These are phyloP conservation scores for Pomacea canaliculata DNA, from an alignment of 2,888 invertebrate genomes.

Conservation along the genomic window DNA sequence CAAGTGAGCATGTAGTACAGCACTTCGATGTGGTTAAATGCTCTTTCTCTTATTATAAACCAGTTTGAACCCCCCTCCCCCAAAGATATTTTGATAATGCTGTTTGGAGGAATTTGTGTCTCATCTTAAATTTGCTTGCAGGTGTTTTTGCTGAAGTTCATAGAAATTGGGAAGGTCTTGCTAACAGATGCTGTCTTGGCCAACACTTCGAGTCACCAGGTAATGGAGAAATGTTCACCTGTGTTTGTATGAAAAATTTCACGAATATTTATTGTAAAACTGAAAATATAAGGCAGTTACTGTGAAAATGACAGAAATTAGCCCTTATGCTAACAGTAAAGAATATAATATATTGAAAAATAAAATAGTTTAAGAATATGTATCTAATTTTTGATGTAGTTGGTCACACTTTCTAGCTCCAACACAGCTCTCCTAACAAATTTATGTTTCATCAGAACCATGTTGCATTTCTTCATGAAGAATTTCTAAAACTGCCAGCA, in stretches of 20 bases:
- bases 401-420: neutral
- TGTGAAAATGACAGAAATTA: neutral
- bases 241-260: neutral
- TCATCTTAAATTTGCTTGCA: slow-evolving; percentile 30
- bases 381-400: neutral
- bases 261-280: neutral
- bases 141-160: slow-evolving; percentile 92
- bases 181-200: slow-evolving; percentile 68
- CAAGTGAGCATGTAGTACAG: no score
- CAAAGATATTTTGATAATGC: no score
- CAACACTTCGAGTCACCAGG: slow-evolving; percentile 62
- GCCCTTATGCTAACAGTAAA: neutral
- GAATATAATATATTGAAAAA: neutral
- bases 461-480: slow-evolving; percentile 98
- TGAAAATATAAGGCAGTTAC: neutral
- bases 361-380: neutral
- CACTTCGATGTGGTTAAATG: no score
- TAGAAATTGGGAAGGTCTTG: slow-evolving; percentile 91
- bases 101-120: no score
- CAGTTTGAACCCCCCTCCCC: no score
- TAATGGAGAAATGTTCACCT: slow-evolving; percentile 31
- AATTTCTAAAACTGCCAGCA: slow-evolving; percentile 96
- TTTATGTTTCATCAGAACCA: slow-evolving; percentile 81
- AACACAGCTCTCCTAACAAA: neutral
- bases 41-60: no score